phyloP scores from a whole-genome alignment of 2,113 vertebrate species.

The Pleuronectes platessa region DNA sequence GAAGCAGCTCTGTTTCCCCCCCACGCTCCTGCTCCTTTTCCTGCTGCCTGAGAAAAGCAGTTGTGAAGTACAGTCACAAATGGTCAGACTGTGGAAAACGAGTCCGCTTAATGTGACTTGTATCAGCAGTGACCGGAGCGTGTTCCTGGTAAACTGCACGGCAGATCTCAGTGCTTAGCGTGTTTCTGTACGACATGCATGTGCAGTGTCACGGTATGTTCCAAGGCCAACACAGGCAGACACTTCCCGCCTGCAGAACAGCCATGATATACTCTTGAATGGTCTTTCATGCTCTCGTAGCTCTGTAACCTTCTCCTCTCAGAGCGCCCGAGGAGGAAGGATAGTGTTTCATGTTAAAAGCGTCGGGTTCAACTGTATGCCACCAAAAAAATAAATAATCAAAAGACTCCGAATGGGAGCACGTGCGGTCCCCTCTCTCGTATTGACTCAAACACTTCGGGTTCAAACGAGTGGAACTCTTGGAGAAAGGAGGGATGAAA shows the following conservation, averaged over 20 bases:
- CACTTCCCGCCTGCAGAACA: slow-evolving; percentile 15
- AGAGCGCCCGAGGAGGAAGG: slow-evolving; percentile 33
- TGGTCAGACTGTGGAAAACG: neutral
- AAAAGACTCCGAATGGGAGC: slow-evolving; percentile 43
- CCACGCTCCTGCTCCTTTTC: neutral
- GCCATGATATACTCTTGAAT: slow-evolving; percentile 21
- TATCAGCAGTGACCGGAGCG: slow-evolving; percentile 21
- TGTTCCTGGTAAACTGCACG: slow-evolving; percentile 8
- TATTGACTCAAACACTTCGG: slow-evolving; percentile 3
- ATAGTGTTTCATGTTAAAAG: slow-evolving; percentile 48
- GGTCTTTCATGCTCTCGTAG: slow-evolving; percentile 52
- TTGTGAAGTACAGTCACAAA: slow-evolving; percentile 14
- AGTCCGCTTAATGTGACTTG: slow-evolving; percentile 6
- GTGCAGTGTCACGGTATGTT: slow-evolving; percentile 25
- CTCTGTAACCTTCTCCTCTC: slow-evolving; percentile 46
- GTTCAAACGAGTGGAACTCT: slow-evolving; percentile 16
- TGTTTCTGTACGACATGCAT: slow-evolving; percentile 3
- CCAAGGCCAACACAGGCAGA: slow-evolving; percentile 15
- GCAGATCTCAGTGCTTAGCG: neutral
- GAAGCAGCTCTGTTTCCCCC: neutral
- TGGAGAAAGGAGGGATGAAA: neutral
- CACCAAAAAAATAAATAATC: slow-evolving; percentile 45
- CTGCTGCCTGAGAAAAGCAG: neutral
- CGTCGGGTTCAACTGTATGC: slow-evolving; percentile 50
- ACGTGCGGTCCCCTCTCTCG: slow-evolving; percentile 28